phyloP scores from a whole-genome alignment of 1,140 invertebrate species.

The Oedothorax gibbosus region DNA sequence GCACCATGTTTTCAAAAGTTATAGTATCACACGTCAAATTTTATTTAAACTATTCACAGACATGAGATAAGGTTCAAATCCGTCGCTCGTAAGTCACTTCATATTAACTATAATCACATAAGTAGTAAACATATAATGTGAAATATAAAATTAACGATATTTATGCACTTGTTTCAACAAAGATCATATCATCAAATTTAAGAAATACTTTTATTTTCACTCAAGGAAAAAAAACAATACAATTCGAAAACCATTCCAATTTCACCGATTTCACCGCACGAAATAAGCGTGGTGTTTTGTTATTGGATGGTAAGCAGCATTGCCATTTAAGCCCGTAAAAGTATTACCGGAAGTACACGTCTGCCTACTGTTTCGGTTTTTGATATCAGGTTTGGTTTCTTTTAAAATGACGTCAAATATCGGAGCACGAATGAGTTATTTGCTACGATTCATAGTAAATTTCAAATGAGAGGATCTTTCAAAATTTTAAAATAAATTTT shows the following conservation, averaged over 20 bases:
- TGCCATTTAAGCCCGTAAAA: slow-evolving; percentile 14
- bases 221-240: not conserved
- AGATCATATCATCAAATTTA: slow-evolving; percentile 3
- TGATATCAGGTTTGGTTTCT: no score
- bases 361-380: no score
- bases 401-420: no score
- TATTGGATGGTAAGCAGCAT: slow-evolving; percentile 28
- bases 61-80: slow-evolving; percentile 17
- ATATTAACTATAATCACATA: not conserved
- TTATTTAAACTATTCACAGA: not conserved
- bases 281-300: slow-evolving; percentile 47
- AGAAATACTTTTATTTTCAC: not conserved
- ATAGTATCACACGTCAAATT: not conserved
- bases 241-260: slow-evolving; percentile 30
- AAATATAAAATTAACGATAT: not conserved
- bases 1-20: slow-evolving; percentile 22
- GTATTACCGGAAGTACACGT: no score
- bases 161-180: not conserved
- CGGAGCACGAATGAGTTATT: no score
- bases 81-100: not conserved
- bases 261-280: slow-evolving; percentile 8
- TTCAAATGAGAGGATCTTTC: no score
- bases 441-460: no score
- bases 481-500: no score
- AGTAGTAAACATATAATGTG: not conserved